phyloP scores from a whole-genome alignment of 2,113 vertebrate species.

The Cyanoderma ruficeps region DNA sequence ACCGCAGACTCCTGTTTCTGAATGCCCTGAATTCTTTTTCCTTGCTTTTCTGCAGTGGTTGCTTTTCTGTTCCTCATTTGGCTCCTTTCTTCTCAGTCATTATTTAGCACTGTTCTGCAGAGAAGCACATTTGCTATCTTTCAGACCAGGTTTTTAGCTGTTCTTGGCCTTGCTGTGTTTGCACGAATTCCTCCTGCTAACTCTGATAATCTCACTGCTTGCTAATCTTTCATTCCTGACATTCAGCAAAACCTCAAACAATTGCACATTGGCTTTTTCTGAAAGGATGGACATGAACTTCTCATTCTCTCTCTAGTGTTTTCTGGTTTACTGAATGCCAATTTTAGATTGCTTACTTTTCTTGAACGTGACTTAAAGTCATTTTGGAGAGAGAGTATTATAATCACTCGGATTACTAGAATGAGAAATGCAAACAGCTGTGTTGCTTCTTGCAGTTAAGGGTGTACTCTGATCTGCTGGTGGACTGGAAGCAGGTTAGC shows the following conservation, averaged over 20 bases:
- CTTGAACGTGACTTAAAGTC: background rate
- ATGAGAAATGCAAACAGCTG: background rate
- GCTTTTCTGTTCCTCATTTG: slow-evolving; percentile 1
- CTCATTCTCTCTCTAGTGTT: background rate
- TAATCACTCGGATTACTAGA: background rate
- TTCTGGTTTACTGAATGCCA: background rate
- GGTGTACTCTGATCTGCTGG: background rate
- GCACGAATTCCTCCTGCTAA: background rate
- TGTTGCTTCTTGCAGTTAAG: background rate
- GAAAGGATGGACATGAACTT: slow-evolving; percentile 3
- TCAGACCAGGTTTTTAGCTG: slow-evolving; percentile 12
- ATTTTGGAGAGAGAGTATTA: background rate
- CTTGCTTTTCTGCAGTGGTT: background rate
- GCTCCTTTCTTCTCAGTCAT: background rate
- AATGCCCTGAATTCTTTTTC: rapidly evolving
- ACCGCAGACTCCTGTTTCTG: background rate
- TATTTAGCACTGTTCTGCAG: slow-evolving; percentile 1
- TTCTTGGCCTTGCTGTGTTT: slow-evolving; percentile 13
- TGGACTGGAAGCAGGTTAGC: background rate
- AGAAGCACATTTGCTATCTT: slow-evolving; percentile 29
- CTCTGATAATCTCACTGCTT: background rate
- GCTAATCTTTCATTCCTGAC: slow-evolving; percentile 27
- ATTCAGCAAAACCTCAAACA: slow-evolving; percentile 35
- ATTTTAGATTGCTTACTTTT: slow-evolving; percentile 3
- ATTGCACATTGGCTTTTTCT: background rate